A percentile compares a stretch with the other conserved stretches of the same genome.
phyloP scores from a whole-genome alignment of 2,888 invertebrate species.

The Megastigmus dorsalis region DNA sequence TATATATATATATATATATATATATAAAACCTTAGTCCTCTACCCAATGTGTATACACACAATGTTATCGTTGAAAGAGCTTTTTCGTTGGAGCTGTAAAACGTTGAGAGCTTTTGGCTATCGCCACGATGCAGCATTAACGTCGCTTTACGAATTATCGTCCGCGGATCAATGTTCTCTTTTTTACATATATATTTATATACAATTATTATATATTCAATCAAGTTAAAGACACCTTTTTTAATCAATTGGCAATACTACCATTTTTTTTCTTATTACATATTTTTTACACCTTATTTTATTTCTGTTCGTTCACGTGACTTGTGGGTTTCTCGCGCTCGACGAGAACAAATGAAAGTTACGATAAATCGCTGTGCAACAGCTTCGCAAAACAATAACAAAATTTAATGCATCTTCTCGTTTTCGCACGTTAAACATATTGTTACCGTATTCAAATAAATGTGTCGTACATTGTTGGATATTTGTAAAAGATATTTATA shows the following conservation, averaged over 20 bases:
- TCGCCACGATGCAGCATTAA: slow-evolving; percentile 43
- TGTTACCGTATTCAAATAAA: slow-evolving; percentile 44
- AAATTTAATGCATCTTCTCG: slow-evolving; percentile 52
- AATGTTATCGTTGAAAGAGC: slow-evolving; percentile 47
- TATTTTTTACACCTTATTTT: slow-evolving; percentile 15
- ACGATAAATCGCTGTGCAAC: slow-evolving; percentile 55
- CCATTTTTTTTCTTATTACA: slow-evolving; percentile 7
- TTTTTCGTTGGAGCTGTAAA: slow-evolving; percentile 52
- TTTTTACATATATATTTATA: not conserved
- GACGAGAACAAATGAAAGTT: slow-evolving; percentile 1
- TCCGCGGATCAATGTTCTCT: slow-evolving; percentile 25
- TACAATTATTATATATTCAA: not conserved
- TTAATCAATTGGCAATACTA: slow-evolving; percentile 13
- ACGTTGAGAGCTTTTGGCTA: slow-evolving; percentile 52
- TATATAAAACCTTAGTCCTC: not conserved
- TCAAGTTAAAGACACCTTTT: slow-evolving; percentile 24
- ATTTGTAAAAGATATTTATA: slow-evolving; percentile 36
- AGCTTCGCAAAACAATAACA: slow-evolving; percentile 54
- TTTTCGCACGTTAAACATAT: slow-evolving; percentile 53
- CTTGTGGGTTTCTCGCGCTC: slow-evolving; percentile 13
- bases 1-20: not conserved
- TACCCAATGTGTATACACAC: slow-evolving; percentile 35
- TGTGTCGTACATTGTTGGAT: slow-evolving; percentile 49
- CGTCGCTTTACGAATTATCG: slow-evolving; percentile 42
- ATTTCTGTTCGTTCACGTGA: slow-evolving; percentile 19